Base-by-base conservation (phyloP, 1,140 invertebrate genomes). In the Brachionus manjavacas region DNA sequence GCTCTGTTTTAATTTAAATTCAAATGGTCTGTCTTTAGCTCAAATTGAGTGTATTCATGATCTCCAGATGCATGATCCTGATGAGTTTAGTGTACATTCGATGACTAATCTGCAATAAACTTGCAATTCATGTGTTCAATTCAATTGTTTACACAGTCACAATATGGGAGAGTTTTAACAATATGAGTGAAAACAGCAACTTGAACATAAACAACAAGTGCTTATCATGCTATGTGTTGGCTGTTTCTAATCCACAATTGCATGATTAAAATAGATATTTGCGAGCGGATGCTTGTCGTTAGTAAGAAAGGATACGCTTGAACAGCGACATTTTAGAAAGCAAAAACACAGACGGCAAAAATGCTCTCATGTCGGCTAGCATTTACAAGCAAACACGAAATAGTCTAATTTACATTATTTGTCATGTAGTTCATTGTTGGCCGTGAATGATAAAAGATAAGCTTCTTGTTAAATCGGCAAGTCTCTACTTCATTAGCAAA, bases 351-450 rank as follows among this genome's bases (percentile, higher is more conserved):
- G 52, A 20, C 52, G 52, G 52, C 52, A 60, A 60, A 20, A 60
- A 0, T 9, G 52, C 52, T 60, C 9, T 60, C 9, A 60, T 8
- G 8, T 60, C 52, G 20, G 25, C 16, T 60, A 60, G 20, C 52
- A 60, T 60, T 60, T 60, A 60, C 52, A 60, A 60, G 52, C 52
- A 60, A 60, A 60, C 52, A 60, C 52, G 52, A 60, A 60, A 60
- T 60, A 60, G 52, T 60, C 52, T 60, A 60, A 60, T 60, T 60
- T 60, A 60, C 52, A 60, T 60, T 60, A 60, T 60, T 60, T 60
- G 52, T 60, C 52, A 60, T 60, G 52, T 60, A 60, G 52, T 60
- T 60, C 52, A 60, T 60, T 60, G 16, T 23, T 20, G 52, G 52
- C 11, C 52, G 52, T 20, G 52, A 0, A 60, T 9, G 52, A 60